Base-by-base conservation (phyloP, 2,113 vertebrate species). In the Eubucco bourcierii region DNA sequence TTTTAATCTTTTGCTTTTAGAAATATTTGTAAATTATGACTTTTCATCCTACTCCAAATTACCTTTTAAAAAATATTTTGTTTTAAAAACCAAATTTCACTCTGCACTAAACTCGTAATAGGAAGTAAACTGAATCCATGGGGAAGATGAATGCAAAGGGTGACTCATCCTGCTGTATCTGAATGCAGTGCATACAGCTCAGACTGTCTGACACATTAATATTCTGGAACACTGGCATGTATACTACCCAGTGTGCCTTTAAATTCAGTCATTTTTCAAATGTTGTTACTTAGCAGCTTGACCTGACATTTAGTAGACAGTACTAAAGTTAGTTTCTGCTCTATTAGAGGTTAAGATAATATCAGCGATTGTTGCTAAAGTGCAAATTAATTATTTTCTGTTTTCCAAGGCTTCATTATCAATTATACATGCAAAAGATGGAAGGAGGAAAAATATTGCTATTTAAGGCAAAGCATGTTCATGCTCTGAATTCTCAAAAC, bases 101-200 rank as follows among this genome's bases (percentile, higher is more conserved):
- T 93, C 27, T 86, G 19, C 65, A 61, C 64, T 92, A 47, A 90
- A 75, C 16, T 64, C 44, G 16, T 84, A 64, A 34, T 61, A 68
- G 52, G 60, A 86, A 89, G 24, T 82, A 84, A 92, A 92, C 15
- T 24, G 61, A 88, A 92, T 87, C 85, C 66, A 47, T 67, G 52
- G 78, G 78, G 84, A 67, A 84, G 87, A 79, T 59, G 31, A 18
- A 10, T 76, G 89, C 81, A 95, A 89, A 88, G 56, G 71, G 27
- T 92, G 67, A 87, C 44, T 94, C 92, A 90, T 76, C 9, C 60
- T 80, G 16, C 74, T 80, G 14, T 90, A 61, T 72, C 66, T 72
- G 74, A 81, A 46, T 46, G 18, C 19, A 37, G 27, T 41, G 41
- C 72, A 46, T 64, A 24, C 34, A 66, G 46, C 71, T 79, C 25